Base-by-base conservation (phyloP, 2,888 invertebrate genomes). In the Pterobdella sp. region DNA sequence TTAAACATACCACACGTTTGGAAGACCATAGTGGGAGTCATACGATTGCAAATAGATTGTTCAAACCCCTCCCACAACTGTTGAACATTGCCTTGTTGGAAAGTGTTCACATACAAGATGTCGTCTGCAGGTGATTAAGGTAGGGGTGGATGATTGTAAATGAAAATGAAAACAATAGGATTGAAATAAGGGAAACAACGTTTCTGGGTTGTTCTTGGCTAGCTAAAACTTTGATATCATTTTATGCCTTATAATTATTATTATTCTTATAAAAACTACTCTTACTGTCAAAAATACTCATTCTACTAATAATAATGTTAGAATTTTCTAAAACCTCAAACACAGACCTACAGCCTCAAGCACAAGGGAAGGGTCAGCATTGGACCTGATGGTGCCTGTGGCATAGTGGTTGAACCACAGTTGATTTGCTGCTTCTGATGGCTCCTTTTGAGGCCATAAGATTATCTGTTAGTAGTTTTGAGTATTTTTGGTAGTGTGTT, bases 61-160 rank as follows among this genome's bases (percentile, higher is more conserved):
- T 22, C 52, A n/a, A 52, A 29, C 2, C 71, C 60, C 31, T 71
- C 71, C 71, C 71, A 71, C 34, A 71, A 34, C 56, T 71, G 71
- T 26, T 60, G 60, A 0, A n/a, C 29, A 29, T 71, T 71, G 35
- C 63, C 63, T 1, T 52, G 71, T 14, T 71, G 63, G 34, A 63
- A 35, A 1, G 52, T 32, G 18, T 71, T 71, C 60, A 63, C 26
- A 36, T n/a, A 22, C 14, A 56, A n/a, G n/a, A 56, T 22, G 60
- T 56, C 26, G 60, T 56, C 60, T 56, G 60, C 3, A 26, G 60
- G 7, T 14, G 26, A 26, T 26, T 7, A 26, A 26, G 18, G n/a
- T 22, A 26, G 60, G n/a, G 18, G 4, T 22, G n/a, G 7, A 56
- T 26, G 60, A 56, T 56, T 22, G 60, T 4, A 26, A 14, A 56